Evolutionary conservation across 2,888 invertebrate species (phyloP), one percentile per base, ranked within the genome.

Genomic region (Ophion ellenae): DNA sequence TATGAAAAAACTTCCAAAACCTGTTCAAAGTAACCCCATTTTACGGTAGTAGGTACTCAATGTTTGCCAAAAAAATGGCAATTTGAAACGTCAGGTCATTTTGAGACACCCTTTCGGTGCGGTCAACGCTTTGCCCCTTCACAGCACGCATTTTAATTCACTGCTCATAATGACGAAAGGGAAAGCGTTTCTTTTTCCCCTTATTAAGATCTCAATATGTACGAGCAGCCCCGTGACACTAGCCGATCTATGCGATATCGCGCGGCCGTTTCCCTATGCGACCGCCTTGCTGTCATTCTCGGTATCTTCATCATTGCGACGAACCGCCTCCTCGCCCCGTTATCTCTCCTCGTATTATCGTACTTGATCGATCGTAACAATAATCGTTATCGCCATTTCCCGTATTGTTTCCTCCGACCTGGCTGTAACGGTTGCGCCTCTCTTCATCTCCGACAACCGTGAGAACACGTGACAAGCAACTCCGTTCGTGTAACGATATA

Each of bases 341-440:
- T 80, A 84, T 77, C 14, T 47, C 47, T 57, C 84, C 40, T 70
- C 20, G 66, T 83, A 70, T 81, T 59, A 81, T 74, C 70, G 59
- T 76, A 24, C 71, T 47, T 61, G 73, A 77, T 78, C 86, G 81
- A 86, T 83, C 86, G 83, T 81, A 77, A 83, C 83, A 75, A 86
- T 83, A 77, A 83, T 83, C 83, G 83, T 83, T 86, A 77, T 83
- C 86, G 45, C 32, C 77, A 3, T 53, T 63, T 66, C 75, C 14
- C 14, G 61, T 78, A 64, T 77, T 69, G 69, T 53, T 67, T 63
- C 53, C 75, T 59, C 59, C 67, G 10, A 36, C 57, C 67, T 24
- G 17, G 36, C 57, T 45, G 78, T 59, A 78, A 69, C 73, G 40
- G n/a, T 66, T 66, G 20, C 66, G 9, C 63, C 66, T 57, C n/a